Evolutionary conservation across 2,113 vertebrate genomes (phyloP).

Genomic region (Hypanus sabinus): DNA sequence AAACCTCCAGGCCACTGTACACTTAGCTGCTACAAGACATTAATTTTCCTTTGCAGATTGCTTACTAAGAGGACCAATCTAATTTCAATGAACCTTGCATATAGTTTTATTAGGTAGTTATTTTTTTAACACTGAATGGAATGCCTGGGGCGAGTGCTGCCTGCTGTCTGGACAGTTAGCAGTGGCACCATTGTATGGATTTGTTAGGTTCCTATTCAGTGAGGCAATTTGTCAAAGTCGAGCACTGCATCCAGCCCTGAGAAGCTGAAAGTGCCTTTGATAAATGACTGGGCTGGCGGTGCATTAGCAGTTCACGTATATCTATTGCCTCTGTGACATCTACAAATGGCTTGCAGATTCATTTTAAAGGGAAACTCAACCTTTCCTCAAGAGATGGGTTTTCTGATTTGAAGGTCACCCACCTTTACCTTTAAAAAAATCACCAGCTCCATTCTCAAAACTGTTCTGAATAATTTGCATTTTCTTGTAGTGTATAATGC

Average conservation of each 20-base stretch:
- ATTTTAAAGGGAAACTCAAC: constrained; percentile 36
- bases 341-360: constrained; percentile 30
- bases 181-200: constrained; percentile 35
- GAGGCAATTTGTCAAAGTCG: constrained; percentile 34
- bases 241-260: neutral
- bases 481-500: neutral
- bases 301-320: constrained; percentile 33
- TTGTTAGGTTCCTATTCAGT: constrained; percentile 35
- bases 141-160: neutral
- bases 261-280: constrained; percentile 36
- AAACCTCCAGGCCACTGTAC: constrained; percentile 36
- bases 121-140: constrained; percentile 37
- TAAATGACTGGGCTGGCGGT: constrained; percentile 29
- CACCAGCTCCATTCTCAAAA: neutral
- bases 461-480: neutral
- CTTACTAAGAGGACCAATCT: constrained; percentile 36
- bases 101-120: constrained; percentile 38
- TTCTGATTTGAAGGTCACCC: constrained; percentile 2
- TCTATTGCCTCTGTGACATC: constrained; percentile 34
- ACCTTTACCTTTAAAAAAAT: constrained; percentile 30
- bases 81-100: constrained; percentile 38
- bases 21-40: constrained; percentile 36
- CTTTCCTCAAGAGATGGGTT: constrained; percentile 22
- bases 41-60: constrained; percentile 36
- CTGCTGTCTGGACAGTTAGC: constrained; percentile 33